Evolutionary conservation across 2,888 invertebrate genomes (phyloP), one percentile per base, ranked within the genome.

Genomic region (Amphimallon solstitiale): DNA sequence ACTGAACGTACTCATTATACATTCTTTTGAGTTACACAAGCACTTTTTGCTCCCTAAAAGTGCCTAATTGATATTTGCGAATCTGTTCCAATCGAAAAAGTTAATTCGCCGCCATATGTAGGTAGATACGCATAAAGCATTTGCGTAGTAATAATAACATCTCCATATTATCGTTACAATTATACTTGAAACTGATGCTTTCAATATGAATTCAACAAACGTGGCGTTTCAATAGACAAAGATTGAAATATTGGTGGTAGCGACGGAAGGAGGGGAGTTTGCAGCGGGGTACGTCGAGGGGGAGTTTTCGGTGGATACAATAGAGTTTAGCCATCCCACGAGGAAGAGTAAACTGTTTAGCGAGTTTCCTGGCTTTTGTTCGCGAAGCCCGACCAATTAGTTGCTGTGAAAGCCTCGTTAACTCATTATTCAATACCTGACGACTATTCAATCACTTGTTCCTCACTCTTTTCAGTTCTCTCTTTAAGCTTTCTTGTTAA

Each of bases 401-500:
- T 73, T 72, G 71, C 67, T 70, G 71, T 78, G 76, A 78, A 77
- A 77, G 75, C 72, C 76, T 77, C 76, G 76, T 76, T 77, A 75
- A 71, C 75, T 76, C 72, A 76, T 76, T 76, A 76, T 76, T 76
- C 74, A 75, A 73, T 73, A 73, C 74, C 75, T 75, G 72, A 74
- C 75, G 74, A 75, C 73, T 71, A 74, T 75, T 75, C 75, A 74
- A 76, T 76, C 75, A 74, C 74, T 75, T 71, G 73, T 72, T 73
- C 73, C 72, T 75, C 73, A 74, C 74, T 74, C 72, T 72, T 73
- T 75, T 73, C 73, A 74, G 72, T 71, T 71, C 70, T 59, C 29
- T 29, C 72, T 72, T 74, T 71, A 49, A 40, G 65, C 64, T 56
- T 64, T 56, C 64, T 64, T 56, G 54, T 64, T 64, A 56, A 56